Evolutionary conservation across 2,888 invertebrate species (phyloP), one percentile per base, ranked within the genome.

Genomic region (Nysson spinosus): DNA sequence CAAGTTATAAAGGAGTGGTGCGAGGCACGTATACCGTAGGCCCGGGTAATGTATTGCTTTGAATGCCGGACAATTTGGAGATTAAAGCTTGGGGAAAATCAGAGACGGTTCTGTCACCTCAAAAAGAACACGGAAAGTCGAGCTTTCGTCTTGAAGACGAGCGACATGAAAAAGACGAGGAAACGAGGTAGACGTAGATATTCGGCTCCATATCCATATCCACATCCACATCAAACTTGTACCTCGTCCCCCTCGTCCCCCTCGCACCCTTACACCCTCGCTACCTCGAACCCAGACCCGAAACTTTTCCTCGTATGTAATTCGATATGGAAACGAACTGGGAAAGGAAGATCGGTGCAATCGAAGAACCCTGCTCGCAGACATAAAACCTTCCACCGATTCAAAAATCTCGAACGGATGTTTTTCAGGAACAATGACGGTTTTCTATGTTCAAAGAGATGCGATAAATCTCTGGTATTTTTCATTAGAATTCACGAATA

Each of bases 281-380:
- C n/a, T n/a, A n/a, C n/a, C 51, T 65, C 56, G 66, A 68, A 69
- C 57, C 58, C 65, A 64, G 72, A 70, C 75, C 69, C 65, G 44
- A 77, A 81, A 81, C 77, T 81, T 81, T 81, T 73, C 72, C 70
- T 72, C 81, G 69, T 76, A 76, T 76, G 81, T 77, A 81, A 81
- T 81, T 81, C 78, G 74, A 77, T 79, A 79, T 74, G 76, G 73
- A 72, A 78, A 75, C 73, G 76, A 77, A 69, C 66, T 57, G 69
- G 65, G 63, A 69, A 71, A 70, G 67, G 65, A 62, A 67, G 44
- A 57, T 54, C 26, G 61, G 47, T 40, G 50, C 42, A 49, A 61
- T 73, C 69, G 73, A 61, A 62, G 65, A 61, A 51, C 51, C 55
- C 24, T 32, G 51, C 39, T 37, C 56, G 17, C 43, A 47, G 42